Evolutionary conservation across 2,888 invertebrate species (phyloP).

Genomic region (Lepeophtheirus nordmannii): DNA sequence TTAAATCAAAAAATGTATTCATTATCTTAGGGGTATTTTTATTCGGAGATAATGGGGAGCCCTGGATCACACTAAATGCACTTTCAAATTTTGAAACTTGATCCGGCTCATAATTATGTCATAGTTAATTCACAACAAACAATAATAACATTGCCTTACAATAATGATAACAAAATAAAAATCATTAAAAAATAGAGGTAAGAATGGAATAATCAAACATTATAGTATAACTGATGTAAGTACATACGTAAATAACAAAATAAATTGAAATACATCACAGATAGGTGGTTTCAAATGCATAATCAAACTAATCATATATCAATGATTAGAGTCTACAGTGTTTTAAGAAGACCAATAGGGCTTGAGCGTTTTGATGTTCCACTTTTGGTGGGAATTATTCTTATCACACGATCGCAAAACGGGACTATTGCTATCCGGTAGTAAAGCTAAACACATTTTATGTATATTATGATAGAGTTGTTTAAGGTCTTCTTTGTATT

Average conservation of each 20-base stretch:
- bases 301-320: not conserved
- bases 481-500: slow-evolving; percentile 59
- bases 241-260: slow-evolving; percentile 17
- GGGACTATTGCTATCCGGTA: slow-evolving; percentile 60
- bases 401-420: slow-evolving; percentile 66
- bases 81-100: too few species aligned
- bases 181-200: not conserved
- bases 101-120: too few species aligned
- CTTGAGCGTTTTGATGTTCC: slow-evolving; percentile 60
- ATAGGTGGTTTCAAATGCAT: not conserved
- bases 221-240: not conserved
- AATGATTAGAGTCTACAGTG: not conserved
- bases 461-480: slow-evolving; percentile 58
- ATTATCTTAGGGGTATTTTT: too few species aligned
- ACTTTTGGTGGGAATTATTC: slow-evolving; percentile 72
- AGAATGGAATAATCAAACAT: not conserved
- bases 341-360: slow-evolving; percentile 44
- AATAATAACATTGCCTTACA: slow-evolving; percentile 13
- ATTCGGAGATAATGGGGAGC: too few species aligned
- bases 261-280: slow-evolving; percentile 1
- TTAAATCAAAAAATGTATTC: too few species aligned
- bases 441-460: slow-evolving; percentile 58
- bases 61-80: too few species aligned
- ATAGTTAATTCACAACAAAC: slow-evolving; percentile 8
- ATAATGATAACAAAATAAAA: not conserved